These are phyloP conservation scores for Heliconius cydno DNA, from an alignment of 2,888 invertebrate genomes.

Conservation along the genomic window DNA sequence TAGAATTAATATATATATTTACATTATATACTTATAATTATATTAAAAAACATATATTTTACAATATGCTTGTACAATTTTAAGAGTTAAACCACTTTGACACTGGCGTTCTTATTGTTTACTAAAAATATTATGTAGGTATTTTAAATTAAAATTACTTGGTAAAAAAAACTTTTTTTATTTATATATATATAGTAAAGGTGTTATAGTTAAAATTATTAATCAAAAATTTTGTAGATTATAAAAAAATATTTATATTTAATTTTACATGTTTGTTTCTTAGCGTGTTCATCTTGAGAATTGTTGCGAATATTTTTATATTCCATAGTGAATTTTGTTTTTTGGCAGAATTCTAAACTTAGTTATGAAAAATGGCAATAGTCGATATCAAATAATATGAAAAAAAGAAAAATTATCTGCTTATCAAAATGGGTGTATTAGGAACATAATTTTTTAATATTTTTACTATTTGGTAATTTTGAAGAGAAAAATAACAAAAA, in stretches of 20 bases:
- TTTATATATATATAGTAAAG: neutral
- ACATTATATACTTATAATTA: too few relatives aligned
- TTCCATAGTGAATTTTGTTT: neutral
- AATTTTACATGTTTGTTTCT: neutral
- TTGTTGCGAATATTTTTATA: neutral
- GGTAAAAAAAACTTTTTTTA: neutral
- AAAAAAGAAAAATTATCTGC: neutral
- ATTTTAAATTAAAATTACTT: conserved; percentile 3
- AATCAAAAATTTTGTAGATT: neutral
- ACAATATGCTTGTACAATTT: neutral
- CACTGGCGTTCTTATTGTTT: neutral
- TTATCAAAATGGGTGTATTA: neutral
- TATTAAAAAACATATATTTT: neutral
- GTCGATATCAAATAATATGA: neutral
- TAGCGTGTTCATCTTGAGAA: neutral
- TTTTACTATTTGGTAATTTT: too few relatives aligned
- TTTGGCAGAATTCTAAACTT: neutral
- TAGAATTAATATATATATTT: too few relatives aligned
- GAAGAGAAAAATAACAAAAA: too few relatives aligned
- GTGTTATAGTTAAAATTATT: neutral
- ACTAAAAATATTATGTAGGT: conserved; percentile 3
- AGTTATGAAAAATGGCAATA: neutral
- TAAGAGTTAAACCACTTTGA: neutral
- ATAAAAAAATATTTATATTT: neutral
- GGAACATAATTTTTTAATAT: too few relatives aligned